These are phyloP conservation scores for Spodoptera picta DNA, from an alignment of 2,888 invertebrate genomes.

Conservation along the genomic window DNA sequence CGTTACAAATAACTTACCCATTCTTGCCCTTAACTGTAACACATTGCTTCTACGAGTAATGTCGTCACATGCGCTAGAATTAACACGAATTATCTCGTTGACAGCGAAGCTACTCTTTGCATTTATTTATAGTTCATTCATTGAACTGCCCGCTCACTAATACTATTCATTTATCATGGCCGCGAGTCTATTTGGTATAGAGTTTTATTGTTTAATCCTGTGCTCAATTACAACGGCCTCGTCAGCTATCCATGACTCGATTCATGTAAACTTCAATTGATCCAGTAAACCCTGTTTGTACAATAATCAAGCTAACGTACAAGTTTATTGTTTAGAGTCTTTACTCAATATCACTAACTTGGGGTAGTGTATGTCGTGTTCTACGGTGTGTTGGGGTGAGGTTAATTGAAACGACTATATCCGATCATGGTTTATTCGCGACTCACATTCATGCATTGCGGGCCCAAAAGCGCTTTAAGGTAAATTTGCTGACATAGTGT, in stretches of 20 bases:
- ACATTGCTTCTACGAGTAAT: background rate
- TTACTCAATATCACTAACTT: too few species aligned
- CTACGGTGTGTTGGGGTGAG: too few species aligned
- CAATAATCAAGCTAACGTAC: slow-evolving; percentile 5
- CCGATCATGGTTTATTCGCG: too few species aligned
- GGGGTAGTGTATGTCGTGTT: too few species aligned
- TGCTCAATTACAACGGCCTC: slow-evolving; percentile 53
- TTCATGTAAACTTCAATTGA: slow-evolving; percentile 48
- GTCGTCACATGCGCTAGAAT: too few species aligned
- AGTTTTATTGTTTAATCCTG: slow-evolving; percentile 55
- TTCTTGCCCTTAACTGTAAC: background rate
- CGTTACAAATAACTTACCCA: too few species aligned
- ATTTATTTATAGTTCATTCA: slow-evolving; percentile 38
- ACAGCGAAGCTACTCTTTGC: background rate
- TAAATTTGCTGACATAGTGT: too few species aligned
- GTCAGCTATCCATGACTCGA: slow-evolving; percentile 33
- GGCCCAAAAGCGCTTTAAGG: too few species aligned
- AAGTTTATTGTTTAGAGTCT: too few species aligned
- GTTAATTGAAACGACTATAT: too few species aligned
- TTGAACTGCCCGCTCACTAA: slow-evolving; percentile 9
- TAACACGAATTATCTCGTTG: too few species aligned
- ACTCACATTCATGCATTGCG: too few species aligned
- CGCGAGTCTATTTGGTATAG: slow-evolving; percentile 23
- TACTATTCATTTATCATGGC: slow-evolving; percentile 33
- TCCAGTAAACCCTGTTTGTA: slow-evolving; percentile 23